Conservation (phyloP, 2,113 vertebrate genomes). For the Potamarius usumacintae region DNA sequence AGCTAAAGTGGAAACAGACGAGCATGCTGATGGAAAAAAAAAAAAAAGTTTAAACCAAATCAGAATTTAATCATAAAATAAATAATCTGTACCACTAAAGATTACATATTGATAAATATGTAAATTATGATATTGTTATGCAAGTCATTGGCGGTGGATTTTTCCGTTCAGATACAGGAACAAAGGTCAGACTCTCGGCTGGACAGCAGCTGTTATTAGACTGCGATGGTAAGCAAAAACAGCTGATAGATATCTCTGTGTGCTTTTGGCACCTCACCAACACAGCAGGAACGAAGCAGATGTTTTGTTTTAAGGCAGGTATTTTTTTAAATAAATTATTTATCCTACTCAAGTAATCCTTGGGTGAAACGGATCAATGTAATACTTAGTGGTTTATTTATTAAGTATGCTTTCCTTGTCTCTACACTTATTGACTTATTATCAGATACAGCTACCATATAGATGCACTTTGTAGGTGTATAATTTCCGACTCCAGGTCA, state of each 20-base stretch:
- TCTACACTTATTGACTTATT: background rate
- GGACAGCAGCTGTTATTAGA: slow-evolving; percentile 57
- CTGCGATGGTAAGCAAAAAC: slow-evolving; percentile 57
- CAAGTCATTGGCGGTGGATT: slow-evolving; percentile 5
- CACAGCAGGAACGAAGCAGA: slow-evolving; percentile 69
- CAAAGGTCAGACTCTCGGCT: slow-evolving; percentile 56
- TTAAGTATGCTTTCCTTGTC: background rate
- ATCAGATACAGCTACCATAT: background rate
- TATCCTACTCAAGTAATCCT: slow-evolving; percentile 62
- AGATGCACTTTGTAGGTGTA: background rate
- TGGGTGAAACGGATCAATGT: slow-evolving; percentile 48
- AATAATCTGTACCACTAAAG: background rate
- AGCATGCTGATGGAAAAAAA: background rate
- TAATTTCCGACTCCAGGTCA: background rate
- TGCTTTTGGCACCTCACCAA: slow-evolving; percentile 65
- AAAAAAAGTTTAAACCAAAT: background rate
- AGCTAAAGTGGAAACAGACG: background rate
- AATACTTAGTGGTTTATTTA: background rate
- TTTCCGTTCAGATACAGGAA: slow-evolving; percentile 27
- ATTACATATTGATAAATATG: background rate
- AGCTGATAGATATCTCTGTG: slow-evolving; percentile 59
- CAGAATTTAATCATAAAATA: background rate
- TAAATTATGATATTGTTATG: slow-evolving; percentile 2
- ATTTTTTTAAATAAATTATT: slow-evolving; percentile 69
- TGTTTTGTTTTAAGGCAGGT: slow-evolving; percentile 61